A percentile compares a stretch with the other conserved stretches of the same genome.
Conservation (phyloP, 2,113 vertebrate species). For the Platichthys flesus region DNA sequence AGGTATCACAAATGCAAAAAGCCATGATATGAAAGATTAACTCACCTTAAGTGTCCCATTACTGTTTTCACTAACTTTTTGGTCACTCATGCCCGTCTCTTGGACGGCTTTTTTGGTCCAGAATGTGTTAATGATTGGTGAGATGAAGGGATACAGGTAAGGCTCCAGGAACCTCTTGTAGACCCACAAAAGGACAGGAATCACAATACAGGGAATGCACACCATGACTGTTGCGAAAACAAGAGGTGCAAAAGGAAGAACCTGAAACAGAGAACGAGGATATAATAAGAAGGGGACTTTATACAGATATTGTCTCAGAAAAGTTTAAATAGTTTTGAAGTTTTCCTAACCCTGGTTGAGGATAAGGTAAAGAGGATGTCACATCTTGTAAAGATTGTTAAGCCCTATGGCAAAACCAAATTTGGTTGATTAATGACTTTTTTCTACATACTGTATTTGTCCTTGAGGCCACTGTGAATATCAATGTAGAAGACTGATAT, state of each 20-base stretch:
- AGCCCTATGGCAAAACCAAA: too few relatives aligned
- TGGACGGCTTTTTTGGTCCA: constrained; percentile 85
- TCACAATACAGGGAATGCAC: constrained; percentile 98
- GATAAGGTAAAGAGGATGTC: too few relatives aligned
- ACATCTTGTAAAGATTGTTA: too few relatives aligned
- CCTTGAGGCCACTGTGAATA: not conserved
- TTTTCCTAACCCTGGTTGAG: too few relatives aligned
- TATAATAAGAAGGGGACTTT: not conserved
- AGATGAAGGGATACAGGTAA: constrained; percentile 89
- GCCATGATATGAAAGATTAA: not conserved
- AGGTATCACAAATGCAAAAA: not conserved
- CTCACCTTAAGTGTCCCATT: constrained; percentile 80
- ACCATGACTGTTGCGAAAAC: constrained; percentile 85
- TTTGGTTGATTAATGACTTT: too few relatives aligned
- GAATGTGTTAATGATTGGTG: constrained; percentile 86
- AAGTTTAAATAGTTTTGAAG: too few relatives aligned
- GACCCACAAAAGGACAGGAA: constrained; percentile 94
- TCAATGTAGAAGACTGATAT: too few relatives aligned
- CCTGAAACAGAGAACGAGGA: constrained; percentile 3
- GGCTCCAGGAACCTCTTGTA: constrained; percentile 98
- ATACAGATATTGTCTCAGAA: too few relatives aligned
- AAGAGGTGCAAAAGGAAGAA: not conserved
- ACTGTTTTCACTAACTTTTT: constrained; percentile 50
- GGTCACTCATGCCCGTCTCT: constrained; percentile 54
- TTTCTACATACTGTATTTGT: not conserved